phyloP scores from a whole-genome alignment of 1,140 invertebrate genomes.

The Ridgeia piscesae region DNA sequence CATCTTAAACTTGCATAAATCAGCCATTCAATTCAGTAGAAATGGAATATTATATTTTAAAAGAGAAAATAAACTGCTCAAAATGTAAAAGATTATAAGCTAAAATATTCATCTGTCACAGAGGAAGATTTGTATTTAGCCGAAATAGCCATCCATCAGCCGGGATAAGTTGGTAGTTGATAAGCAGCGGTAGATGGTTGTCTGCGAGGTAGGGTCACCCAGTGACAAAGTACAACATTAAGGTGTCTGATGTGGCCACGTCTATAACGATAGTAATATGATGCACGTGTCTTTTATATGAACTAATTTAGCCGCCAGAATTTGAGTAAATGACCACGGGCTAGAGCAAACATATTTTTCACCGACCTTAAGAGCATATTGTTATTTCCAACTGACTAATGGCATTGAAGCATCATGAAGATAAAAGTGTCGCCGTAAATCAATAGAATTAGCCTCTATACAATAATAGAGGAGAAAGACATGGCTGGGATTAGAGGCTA shows the following conservation, averaged over 20 bases:
- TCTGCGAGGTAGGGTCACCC: too few relatives aligned
- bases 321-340: neutral
- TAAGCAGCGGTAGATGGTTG: too few relatives aligned
- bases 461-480: neutral
- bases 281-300: neutral
- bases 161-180: too few relatives aligned
- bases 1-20: neutral
- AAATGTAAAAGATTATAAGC: neutral
- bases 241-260: neutral
- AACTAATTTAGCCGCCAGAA: neutral
- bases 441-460: neutral
- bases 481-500: neutral
- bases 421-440: neutral
- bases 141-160: too few relatives aligned
- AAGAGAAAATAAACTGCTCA: neutral
- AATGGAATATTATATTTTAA: neutral
- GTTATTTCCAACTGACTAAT: neutral
- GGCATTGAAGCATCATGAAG: neutral
- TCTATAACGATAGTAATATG: neutral
- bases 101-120: too few relatives aligned
- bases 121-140: too few relatives aligned
- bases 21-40: neutral
- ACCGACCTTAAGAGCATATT: neutral
- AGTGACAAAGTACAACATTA: too few relatives aligned
- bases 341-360: neutral